phyloP scores from a whole-genome alignment of 2,888 invertebrate genomes.

The Himalopsyche japonica region DNA sequence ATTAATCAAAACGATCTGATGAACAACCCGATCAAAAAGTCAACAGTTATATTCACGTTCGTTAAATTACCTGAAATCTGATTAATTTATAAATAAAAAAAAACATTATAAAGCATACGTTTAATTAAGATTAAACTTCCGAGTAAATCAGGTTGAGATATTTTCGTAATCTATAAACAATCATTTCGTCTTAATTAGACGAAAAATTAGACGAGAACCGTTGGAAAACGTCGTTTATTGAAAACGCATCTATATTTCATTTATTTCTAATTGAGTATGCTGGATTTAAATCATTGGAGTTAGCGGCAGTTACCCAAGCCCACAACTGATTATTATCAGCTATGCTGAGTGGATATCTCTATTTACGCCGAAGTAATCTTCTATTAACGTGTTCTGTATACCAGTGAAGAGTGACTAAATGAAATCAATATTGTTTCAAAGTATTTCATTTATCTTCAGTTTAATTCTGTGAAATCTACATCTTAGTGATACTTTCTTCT shows the following conservation, averaged over 20 bases:
- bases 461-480: too few species aligned
- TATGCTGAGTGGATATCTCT: neutral
- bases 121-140: neutral
- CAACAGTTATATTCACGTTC: neutral
- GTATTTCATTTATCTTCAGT: too few species aligned
- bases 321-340: neutral
- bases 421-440: neutral
- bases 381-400: neutral
- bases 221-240: neutral
- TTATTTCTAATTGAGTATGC: neutral
- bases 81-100: neutral
- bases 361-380: neutral
- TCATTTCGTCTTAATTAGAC: neutral
- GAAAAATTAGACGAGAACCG: neutral
- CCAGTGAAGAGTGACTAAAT: neutral
- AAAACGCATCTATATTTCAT: neutral
- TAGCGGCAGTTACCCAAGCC: neutral
- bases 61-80: neutral
- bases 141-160: neutral
- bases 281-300: neutral
- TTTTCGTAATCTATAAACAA: neutral
- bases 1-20: neutral
- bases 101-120: neutral
- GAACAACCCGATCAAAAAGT: neutral
- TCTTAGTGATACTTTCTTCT: too few species aligned